Evolutionary conservation across 30 jellyfish, hydroid and myxozoan genomes (phyloP), one percentile per base, ranked within the genome.

Genomic region (Pseudorhiza aurosa): DNA sequence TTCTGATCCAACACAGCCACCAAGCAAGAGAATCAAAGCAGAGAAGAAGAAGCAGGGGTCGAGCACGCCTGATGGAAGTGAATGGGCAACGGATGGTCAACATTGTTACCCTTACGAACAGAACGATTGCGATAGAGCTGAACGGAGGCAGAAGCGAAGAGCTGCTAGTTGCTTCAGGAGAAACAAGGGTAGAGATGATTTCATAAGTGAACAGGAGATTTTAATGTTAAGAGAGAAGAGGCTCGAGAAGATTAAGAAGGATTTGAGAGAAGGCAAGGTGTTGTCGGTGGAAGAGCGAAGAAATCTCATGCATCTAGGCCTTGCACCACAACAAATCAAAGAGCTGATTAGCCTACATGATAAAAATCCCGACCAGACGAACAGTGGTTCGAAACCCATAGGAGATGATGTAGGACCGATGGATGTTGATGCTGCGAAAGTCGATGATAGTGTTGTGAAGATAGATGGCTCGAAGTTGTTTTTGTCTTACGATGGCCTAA

Each of bases 401-500:
- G 6, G 2, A 2, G 35, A 53, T 14, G 36, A 21, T 4, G 36
- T 18, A 30, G 19, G 32, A 8, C 22, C 40, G 12, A 36, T 33
- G 2, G 63, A 58, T n/a, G 27, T 77, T 8, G 53, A 25, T 36
- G 18, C 29, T 12, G 72, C 19, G 49, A 22, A 25, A 3, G 4
- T 11, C 14, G 24, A 24, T n/a, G 85, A 51, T 72, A 24, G 30
- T 17, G 45, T 26, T 10, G 8, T 40, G 19, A 35, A 50, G 22
- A 27, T 18, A 55, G 88, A 58, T 60, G 46, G 65, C 2, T 26
- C 28, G 33, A 45, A 47, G 67, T 47, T 65, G 26, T 67, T 63
- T 21, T 67, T 21, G 4, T 39, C 76, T 19, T 74, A 74, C 35
- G 91, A 80, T 55, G 83, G 91, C 28, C 76, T 80, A 2, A 64